phyloP scores from a whole-genome alignment of 2,797 vertebrate species.

The Antennarius maculatus region DNA sequence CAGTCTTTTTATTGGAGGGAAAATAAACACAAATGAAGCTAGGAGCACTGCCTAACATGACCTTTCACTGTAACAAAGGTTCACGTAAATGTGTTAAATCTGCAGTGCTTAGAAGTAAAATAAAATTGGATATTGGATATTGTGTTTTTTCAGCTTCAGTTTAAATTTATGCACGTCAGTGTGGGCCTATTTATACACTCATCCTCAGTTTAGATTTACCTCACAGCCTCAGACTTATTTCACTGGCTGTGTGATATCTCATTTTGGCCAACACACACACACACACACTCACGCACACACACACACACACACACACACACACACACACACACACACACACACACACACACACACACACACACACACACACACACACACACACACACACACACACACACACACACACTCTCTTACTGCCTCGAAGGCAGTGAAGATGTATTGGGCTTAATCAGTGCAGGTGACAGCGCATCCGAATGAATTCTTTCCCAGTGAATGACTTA shows the following conservation, averaged over 20 bases:
- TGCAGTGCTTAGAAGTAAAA: slow-evolving; percentile 13
- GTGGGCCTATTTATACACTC: slow-evolving; percentile 20
- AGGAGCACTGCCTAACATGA: slow-evolving; percentile 47
- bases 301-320: background rate
- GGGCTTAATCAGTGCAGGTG: slow-evolving; percentile 62
- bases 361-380: slow-evolving; percentile 9
- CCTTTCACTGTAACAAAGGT: slow-evolving; percentile 42
- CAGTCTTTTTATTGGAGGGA: slow-evolving; percentile 56
- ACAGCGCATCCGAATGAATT: slow-evolving; percentile 63
- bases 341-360: slow-evolving; percentile 6
- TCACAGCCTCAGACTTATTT: slow-evolving; percentile 27
- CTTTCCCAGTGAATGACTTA: slow-evolving; percentile 62
- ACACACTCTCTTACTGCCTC: slow-evolving; percentile 4
- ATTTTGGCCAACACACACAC: slow-evolving; percentile 14
- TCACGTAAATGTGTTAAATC: slow-evolving; percentile 23
- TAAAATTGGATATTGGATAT: background rate
- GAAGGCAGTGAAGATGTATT: slow-evolving; percentile 58
- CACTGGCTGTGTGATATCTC: slow-evolving; percentile 29
- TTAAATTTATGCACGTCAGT: slow-evolving; percentile 3
- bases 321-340: slow-evolving; percentile 2
- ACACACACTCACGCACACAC: slow-evolving; percentile 9
- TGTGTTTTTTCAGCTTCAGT: slow-evolving; percentile 8
- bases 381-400: slow-evolving; percentile 3
- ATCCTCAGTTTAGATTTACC: slow-evolving; percentile 3
- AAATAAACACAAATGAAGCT: slow-evolving; percentile 70